phyloP scores from a whole-genome alignment of 2,888 invertebrate genomes.

The Philopedon plagiatum region DNA sequence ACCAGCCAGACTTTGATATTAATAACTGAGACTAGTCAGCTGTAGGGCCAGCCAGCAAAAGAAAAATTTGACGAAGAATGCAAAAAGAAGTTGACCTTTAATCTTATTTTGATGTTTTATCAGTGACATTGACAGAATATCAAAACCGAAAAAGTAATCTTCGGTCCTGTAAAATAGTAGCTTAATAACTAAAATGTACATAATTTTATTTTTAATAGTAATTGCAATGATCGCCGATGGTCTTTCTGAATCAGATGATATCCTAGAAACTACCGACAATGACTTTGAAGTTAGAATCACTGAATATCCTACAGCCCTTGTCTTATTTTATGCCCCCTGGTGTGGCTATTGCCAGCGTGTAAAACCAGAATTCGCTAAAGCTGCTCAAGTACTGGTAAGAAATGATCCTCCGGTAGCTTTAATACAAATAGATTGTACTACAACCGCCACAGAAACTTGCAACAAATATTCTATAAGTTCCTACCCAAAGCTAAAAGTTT shows the following conservation, averaged over 20 bases:
- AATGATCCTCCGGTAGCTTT: conserved; percentile 92
- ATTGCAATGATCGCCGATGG: conserved; percentile 55
- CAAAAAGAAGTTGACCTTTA: too few relatives aligned
- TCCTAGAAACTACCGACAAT: conserved; percentile 82
- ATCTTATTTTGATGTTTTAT: too few relatives aligned
- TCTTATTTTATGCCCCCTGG: conserved; percentile 97
- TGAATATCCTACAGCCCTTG: conserved; percentile 95
- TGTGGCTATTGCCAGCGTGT: conserved; percentile 98
- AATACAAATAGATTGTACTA: conserved; percentile 97
- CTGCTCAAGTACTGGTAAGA: conserved; percentile 86
- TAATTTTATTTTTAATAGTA: conserved; percentile 52
- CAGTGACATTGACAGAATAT: too few relatives aligned
- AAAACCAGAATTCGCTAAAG: conserved; percentile 97
- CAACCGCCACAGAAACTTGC: conserved; percentile 91
- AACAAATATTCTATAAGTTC: conserved; percentile 92
- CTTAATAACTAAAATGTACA: conserved; percentile 53
- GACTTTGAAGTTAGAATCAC: conserved; percentile 81
- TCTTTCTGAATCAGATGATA: conserved; percentile 80
- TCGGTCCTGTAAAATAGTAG: too few relatives aligned
- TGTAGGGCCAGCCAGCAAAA: too few relatives aligned
- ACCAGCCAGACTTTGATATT: too few relatives aligned
- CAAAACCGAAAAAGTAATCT: too few relatives aligned
- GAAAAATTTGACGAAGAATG: too few relatives aligned
- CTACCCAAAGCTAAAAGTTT: conserved; percentile 98
- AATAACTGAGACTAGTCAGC: too few relatives aligned